Evolutionary conservation across 2,888 invertebrate species (phyloP), one percentile per base, ranked within the genome.

Genomic region (Ectemnius lituratus): DNA sequence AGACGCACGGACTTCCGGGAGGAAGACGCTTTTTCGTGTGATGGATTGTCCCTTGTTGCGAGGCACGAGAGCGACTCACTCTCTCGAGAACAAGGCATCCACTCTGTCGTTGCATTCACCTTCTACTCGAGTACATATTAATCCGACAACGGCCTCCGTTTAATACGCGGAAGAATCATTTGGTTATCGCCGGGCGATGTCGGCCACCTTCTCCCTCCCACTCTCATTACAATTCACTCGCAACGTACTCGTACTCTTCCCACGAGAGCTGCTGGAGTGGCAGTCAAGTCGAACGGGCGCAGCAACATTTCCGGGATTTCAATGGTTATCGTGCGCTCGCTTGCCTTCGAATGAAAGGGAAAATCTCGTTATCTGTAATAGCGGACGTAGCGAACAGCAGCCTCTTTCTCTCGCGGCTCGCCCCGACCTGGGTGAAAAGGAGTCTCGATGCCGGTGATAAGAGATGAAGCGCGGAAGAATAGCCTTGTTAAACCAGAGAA

Each of bases 21-120:
- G 79, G 81, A 76, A 80, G 76, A 74, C 68, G 73, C 47, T 76
- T 76, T 78, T 79, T 75, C 67, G 68, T 37, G 37, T 72, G 81
- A 81, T 72, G 74, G 72, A 81, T 81, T 64, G 76, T 72, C 28
- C 58, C 61, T 66, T 62, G 76, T 63, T 69, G 67, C 68, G 72
- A 59, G 60, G 4, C 59, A 16, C 14, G 5, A 59, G 28, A 6
- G 59, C 28, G 59, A 20, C 59, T 14, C 59, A 59, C 28, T 59
- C 59, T 37, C 37, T 37, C 37, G 37, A 11, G 37, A 37, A 37
- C 37, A 37, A 37, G 37, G 37, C 37, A 37, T 37, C 37, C 37
- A 37, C 37, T 37, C 37, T 37, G 37, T 37, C 37, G 37, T 11
- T 37, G 4, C 52, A 52, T 16, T 52, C 52, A 52, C 52, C n/a